Percentiles rank a stretch among this genome's conserved stretches.
Evolutionary conservation across 2,113 vertebrate species (phyloP).

Genomic region (Isurus oxyrinchus): DNA sequence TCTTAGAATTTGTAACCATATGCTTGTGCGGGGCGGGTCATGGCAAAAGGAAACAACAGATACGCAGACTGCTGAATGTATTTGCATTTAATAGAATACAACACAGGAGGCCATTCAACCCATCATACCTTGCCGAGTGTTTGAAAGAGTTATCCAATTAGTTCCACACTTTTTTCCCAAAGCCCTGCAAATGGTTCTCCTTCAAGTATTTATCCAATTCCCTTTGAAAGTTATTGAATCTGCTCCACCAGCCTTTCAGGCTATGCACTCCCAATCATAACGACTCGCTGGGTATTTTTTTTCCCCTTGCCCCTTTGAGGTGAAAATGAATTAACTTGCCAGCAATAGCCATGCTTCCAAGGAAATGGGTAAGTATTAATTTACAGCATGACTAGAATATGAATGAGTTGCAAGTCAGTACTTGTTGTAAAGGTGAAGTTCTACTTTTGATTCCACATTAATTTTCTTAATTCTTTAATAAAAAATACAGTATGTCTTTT

Average conservation of each 20-base stretch:
- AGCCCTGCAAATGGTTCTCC: neutral
- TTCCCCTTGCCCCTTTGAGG: conserved; percentile 63
- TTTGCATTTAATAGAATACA: neutral
- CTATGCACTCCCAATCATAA: too few relatives aligned
- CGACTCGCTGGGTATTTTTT: too few relatives aligned
- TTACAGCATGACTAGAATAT: neutral
- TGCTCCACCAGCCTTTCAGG: too few relatives aligned
- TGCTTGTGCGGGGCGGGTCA: neutral
- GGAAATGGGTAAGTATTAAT: conserved; percentile 81
- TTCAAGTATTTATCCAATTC: neutral
- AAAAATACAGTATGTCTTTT: neutral
- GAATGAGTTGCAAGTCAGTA: neutral
- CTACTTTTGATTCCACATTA: neutral
- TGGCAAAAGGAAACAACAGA: neutral
- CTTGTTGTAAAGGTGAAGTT: neutral
- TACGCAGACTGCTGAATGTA: neutral
- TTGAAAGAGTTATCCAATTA: too few relatives aligned
- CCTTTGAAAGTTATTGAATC: too few relatives aligned
- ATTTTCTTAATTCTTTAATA: neutral
- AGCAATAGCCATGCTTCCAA: conserved; percentile 97
- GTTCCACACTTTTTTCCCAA: neutral
- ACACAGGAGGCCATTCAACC: neutral
- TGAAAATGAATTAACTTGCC: conserved; percentile 98
- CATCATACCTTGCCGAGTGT: too few relatives aligned
- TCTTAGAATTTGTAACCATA: neutral